These are phyloP conservation scores for Axinella damicornis DNA, from an alignment of 37 sponge, comb jelly and placozoan species.

Conservation along the genomic window DNA sequence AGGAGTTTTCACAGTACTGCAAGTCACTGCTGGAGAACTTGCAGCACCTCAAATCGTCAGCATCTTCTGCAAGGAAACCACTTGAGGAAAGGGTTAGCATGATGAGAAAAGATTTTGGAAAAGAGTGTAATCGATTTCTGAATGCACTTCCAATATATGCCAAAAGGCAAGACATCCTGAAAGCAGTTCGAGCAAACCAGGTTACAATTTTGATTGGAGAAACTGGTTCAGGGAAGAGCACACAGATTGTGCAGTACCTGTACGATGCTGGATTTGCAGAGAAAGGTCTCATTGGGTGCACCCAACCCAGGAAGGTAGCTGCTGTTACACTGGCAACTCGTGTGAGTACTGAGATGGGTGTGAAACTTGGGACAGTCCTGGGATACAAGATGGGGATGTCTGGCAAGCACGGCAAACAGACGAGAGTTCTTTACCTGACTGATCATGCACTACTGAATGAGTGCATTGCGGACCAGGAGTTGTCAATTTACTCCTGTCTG, in stretches of 20 bases:
- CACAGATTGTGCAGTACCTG: constrained; percentile 90
- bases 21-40: neutral
- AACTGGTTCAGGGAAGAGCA: constrained; percentile 95
- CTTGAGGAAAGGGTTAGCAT: neutral
- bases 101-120: constrained; percentile 41
- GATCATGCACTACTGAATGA: constrained; percentile 77
- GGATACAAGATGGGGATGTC: constrained; percentile 64
- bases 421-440: constrained; percentile 67
- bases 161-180: constrained; percentile 37
- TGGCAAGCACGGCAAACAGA: constrained; percentile 28
- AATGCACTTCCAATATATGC: constrained; percentile 70
- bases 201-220: constrained; percentile 83
- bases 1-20: constrained; percentile 35
- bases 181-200: constrained; percentile 37
- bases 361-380: constrained; percentile 44
- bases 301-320: constrained; percentile 91
- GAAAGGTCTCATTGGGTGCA: constrained; percentile 66
- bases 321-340: constrained; percentile 82
- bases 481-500: constrained; percentile 68
- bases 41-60: neutral
- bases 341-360: constrained; percentile 72
- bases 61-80: neutral
- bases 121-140: constrained; percentile 48
- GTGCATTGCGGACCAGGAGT: constrained; percentile 50
- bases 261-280: constrained; percentile 75